A percentile compares a stretch with the other conserved stretches of the same genome.
Conservation (phyloP, 2,113 vertebrate genomes). For the Platichthys flesus region DNA sequence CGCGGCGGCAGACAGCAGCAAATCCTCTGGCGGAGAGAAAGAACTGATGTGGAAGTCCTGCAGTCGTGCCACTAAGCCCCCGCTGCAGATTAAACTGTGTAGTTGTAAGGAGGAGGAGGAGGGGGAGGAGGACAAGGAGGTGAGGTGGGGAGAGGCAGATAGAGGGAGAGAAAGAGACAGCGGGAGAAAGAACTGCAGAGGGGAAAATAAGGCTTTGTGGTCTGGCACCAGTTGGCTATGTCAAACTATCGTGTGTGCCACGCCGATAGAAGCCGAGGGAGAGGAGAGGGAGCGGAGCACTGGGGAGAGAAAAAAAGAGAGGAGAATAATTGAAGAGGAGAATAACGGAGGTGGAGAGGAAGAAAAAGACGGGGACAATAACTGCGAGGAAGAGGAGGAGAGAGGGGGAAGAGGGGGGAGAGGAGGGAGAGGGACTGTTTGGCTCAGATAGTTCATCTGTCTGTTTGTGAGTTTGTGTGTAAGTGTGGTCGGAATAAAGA, state of each 20-base stretch:
- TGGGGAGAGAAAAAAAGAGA: slow-evolving; percentile 13
- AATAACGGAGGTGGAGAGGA: slow-evolving; percentile 9
- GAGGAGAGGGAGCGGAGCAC: slow-evolving; percentile 13
- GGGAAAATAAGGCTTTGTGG: slow-evolving; percentile 70
- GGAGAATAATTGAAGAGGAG: slow-evolving; percentile 15
- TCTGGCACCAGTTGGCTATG: slow-evolving; percentile 67
- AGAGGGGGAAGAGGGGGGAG: not conserved
- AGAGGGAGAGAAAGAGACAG: slow-evolving; percentile 11
- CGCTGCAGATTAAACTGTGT: slow-evolving; percentile 73
- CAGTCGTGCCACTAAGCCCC: slow-evolving; percentile 69
- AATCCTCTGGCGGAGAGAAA: slow-evolving; percentile 63
- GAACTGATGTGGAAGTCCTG: slow-evolving; percentile 76
- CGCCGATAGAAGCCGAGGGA: slow-evolving; percentile 38
- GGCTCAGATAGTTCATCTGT: slow-evolving; percentile 27
- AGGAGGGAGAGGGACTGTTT: slow-evolving; percentile 32
- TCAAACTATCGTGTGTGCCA: slow-evolving; percentile 64
- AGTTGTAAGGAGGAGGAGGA: slow-evolving; percentile 47
- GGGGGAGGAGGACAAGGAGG: slow-evolving; percentile 27
- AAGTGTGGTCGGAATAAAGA: slow-evolving; percentile 63
- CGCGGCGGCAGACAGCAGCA: slow-evolving; percentile 47
- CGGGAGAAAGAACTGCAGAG: slow-evolving; percentile 46
- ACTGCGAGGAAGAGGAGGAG: slow-evolving; percentile 25
- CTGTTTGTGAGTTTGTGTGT: slow-evolving; percentile 49
- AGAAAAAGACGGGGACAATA: slow-evolving; percentile 7
- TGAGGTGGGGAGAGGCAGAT: slow-evolving; percentile 3